Base-by-base conservation (phyloP, 2,888 invertebrate genomes). In the Cantharis lateralis region DNA sequence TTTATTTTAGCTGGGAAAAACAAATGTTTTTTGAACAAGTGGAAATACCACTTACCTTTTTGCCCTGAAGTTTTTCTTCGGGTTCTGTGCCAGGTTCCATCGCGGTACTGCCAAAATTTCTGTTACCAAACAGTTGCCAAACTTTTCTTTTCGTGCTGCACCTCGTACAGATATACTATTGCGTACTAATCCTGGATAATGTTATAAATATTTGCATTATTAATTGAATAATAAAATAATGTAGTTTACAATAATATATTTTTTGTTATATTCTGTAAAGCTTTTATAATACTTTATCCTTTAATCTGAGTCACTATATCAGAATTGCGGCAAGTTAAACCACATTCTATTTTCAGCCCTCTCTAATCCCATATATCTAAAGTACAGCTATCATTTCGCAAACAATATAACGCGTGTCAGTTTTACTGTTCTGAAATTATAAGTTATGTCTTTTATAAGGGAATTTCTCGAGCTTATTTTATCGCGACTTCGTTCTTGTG, bases 351-450 rank as follows among this genome's bases (percentile, higher is more conserved):
- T 78, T 78, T 68, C 78, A 68, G 71, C 73, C 75, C 73, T 72
- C 73, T 28, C 32, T 72, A 72, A 78, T 78, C 78, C 76, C 71
- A 78, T 78, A 76, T 76, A 76, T 78, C 71, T 74, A 73, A 70
- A 68, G 69, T 74, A 81, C 80, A 79, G 82, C 85, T 83, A 85
- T 85, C 85, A 84, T 85, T 86, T 85, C 82, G 85, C 86, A 85
- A 86, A 86, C 86, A 86, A 86, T 86, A 87, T 86, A 86, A 85
- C 85, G 83, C 84, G 82, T 86, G 87, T 86, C 87, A 85, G 85
- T 85, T 86, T 86, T 87, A 87, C 86, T 86, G 87, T 83, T 84
- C 75, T 83, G 81, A 86, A 86, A 87, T 87, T 87, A 86, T 86
- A 87, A 87, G 86, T 87, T 86, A 87, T 86, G 85, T 83, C 84